Conservation (phyloP, 2,113 vertebrate species). For the Chionodraco myersi region DNA sequence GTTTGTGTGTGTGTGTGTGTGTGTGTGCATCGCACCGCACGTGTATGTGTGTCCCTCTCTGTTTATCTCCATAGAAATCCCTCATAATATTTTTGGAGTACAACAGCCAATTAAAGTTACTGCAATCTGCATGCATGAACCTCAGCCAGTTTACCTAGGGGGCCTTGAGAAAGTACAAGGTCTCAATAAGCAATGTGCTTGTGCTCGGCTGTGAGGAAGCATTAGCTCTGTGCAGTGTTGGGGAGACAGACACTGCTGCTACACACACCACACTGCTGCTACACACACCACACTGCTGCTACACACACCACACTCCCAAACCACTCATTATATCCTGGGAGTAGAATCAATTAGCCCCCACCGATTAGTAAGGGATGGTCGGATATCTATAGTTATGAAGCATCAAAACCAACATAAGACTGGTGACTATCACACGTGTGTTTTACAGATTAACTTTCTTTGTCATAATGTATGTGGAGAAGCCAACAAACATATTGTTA, state of each 20-base stretch:
- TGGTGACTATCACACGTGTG: not conserved
- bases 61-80: slow-evolving; percentile 49
- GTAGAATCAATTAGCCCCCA: slow-evolving; percentile 62
- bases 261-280: slow-evolving; percentile 51
- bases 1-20: not conserved
- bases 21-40: not conserved
- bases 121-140: slow-evolving; percentile 63
- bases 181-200: slow-evolving; percentile 38
- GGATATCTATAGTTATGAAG: slow-evolving; percentile 9
- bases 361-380: slow-evolving; percentile 56
- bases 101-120: slow-evolving; percentile 74
- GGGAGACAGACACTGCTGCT: slow-evolving; percentile 38
- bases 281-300: slow-evolving; percentile 33
- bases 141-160: slow-evolving; percentile 57
- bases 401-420: not conserved
- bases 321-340: slow-evolving; percentile 69
- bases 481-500: slow-evolving; percentile 48
- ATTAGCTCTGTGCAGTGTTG: slow-evolving; percentile 26
- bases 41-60: slow-evolving; percentile 3
- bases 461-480: too few relatives aligned
- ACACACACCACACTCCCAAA: slow-evolving; percentile 62
- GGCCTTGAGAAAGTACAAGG: slow-evolving; percentile 27
- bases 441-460: not conserved
- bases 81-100: slow-evolving; percentile 60
- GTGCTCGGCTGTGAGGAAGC: slow-evolving; percentile 45